Percentiles rank a stretch among this genome's conserved stretches.
Conservation (phyloP, 2,113 vertebrate species). For the Cariama cristata region DNA sequence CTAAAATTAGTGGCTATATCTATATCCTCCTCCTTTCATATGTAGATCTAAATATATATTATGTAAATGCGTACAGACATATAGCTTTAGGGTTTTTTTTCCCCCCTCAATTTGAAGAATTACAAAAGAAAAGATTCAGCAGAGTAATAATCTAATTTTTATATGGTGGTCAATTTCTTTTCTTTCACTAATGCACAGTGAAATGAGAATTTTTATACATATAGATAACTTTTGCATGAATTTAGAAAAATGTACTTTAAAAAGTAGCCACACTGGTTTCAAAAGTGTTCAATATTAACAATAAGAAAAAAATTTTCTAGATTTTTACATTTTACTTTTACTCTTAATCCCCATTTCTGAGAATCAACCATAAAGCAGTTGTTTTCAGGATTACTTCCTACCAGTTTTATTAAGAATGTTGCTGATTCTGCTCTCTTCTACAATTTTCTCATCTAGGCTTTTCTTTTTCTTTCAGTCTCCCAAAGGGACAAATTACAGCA, state of each 20-base stretch:
- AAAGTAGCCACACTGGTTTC: neutral
- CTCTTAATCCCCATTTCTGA: neutral
- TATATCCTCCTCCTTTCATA: neutral
- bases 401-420: neutral
- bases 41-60: neutral
- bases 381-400: neutral
- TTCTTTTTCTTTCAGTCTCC: neutral
- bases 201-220: neutral
- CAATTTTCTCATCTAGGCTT: neutral
- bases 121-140: neutral
- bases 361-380: neutral
- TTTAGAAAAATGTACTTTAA: neutral
- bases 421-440: neutral
- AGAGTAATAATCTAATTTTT: neutral
- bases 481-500: neutral
- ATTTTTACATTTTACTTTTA: neutral
- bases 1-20: neutral
- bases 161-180: neutral
- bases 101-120: neutral
- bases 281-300: neutral
- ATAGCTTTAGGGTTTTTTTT: neutral
- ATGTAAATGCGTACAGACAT: neutral
- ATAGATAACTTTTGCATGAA: neutral
- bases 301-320: neutral
- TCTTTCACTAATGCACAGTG: neutral